These are phyloP conservation scores for Eristalinus sepulchralis DNA, from an alignment of 2,888 invertebrate genomes.

Conservation along the genomic window DNA sequence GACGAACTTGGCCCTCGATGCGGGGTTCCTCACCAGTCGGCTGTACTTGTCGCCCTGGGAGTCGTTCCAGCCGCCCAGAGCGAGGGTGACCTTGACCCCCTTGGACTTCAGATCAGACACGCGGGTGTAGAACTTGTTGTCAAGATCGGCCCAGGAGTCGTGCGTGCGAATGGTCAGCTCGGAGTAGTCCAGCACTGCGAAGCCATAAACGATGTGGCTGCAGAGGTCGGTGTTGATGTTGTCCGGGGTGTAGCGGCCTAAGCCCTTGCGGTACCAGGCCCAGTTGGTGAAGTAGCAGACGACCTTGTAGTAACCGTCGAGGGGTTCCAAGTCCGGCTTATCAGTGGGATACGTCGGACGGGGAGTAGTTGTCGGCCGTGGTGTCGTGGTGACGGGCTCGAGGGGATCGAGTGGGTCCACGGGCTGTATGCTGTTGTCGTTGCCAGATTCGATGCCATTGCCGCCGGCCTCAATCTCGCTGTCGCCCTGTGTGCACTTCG, in stretches of 20 bases:
- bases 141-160: slow-evolving; percentile 94
- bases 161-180: slow-evolving; percentile 90
- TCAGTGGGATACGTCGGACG: slow-evolving; percentile 77
- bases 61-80: slow-evolving; percentile 98
- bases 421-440: slow-evolving; percentile 63
- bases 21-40: slow-evolving; percentile 88
- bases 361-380: slow-evolving; percentile 71
- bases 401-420: slow-evolving; percentile 52
- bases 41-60: slow-evolving; percentile 95
- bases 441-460: slow-evolving; percentile 72
- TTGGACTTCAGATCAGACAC: slow-evolving; percentile 89
- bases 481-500: slow-evolving; percentile 82
- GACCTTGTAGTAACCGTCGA: slow-evolving; percentile 88
- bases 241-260: slow-evolving; percentile 91
- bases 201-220: slow-evolving; percentile 96
- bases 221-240: slow-evolving; percentile 93
- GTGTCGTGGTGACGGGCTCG: slow-evolving; percentile 73
- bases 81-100: slow-evolving; percentile 92
- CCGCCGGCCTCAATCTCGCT: slow-evolving; percentile 55
- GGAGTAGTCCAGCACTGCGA: slow-evolving; percentile 93
- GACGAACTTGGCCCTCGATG: slow-evolving; percentile 88
- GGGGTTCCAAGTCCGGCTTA: slow-evolving; percentile 80
- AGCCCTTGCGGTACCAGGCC: slow-evolving; percentile 94
- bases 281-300: slow-evolving; percentile 97
- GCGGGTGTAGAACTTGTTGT: slow-evolving; percentile 92